Evolutionary conservation across 2,113 vertebrate species (phyloP), one percentile per base, ranked within the genome.

Genomic region (Pangasianodon hypophthalmus): DNA sequence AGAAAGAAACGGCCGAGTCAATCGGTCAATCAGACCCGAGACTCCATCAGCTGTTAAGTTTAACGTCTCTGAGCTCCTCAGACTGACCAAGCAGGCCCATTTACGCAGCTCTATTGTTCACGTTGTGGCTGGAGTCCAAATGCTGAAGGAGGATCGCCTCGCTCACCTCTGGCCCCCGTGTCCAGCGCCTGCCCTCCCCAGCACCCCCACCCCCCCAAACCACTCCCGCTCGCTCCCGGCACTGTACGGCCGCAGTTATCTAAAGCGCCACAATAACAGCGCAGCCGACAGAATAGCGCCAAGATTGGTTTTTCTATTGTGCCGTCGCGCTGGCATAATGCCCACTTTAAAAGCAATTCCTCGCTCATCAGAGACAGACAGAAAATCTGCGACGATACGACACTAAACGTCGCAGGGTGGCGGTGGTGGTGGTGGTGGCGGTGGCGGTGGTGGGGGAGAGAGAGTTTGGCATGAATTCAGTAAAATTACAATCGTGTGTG

Each of bases 281-380:
- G 96, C 96, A 96, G 97, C 96, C 96, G 96, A 96, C 96, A 97
- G 97, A 97, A 97, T 97, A 96, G 96, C 96, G 96, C 96, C 96
- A 97, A 97, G 97, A 97, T 97, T 97, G 97, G 97, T 97, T 97
- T 97, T 97, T 91, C 97, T 97, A 97, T 97, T 97, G 97, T 97
- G 96, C 97, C 96, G 96, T 96, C 96, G 96, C 97, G 96, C 96
- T 97, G 96, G 97, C 97, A 98, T 97, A 97, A 97, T 97, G 97
- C 97, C 97, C 97, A 97, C 96, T 97, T 97, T 97, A 97, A 97
- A 97, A 98, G 97, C 97, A 97, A 97, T 97, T 97, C 97, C 95
- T 97, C 96, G 96, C 97, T 97, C 97, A 97, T 97, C 97, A 97
- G 96, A 92, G 89, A 91, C 90, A 92, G 91, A 92, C 92, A 92